Base-by-base conservation (phyloP, 37 sponge, comb jelly and placozoan species). In the Ianthella basta region DNA sequence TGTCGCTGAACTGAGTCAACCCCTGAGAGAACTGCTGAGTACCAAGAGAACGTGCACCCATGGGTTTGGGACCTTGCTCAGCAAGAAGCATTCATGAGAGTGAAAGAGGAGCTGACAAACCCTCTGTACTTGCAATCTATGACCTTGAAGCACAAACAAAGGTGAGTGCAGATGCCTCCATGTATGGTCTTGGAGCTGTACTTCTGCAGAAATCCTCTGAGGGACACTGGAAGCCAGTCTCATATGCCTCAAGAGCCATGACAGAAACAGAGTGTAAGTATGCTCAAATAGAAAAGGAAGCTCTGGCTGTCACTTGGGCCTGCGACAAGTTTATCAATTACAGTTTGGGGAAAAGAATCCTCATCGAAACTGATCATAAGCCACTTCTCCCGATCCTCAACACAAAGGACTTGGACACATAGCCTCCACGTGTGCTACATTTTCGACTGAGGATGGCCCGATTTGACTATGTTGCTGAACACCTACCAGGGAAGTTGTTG, bases 221-320 rank as follows among this genome's bases (percentile, higher is more conserved):
- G 0, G 33, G 4, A 1, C 36, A 77, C 15, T 88, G 84, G 84
- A 73, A 56, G 80, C 88, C 88, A 29, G 84, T 88, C 24, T 21
- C 79, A 24, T 88, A 74, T 54, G 83, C 88, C 23, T 88, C 88
- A 29, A 39, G 83, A 78, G 36, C 85, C 29, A 55, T 73, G 82
- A 74, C 72, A 0, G 85, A 81, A 41, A 81, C 77, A 8, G 85
- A 89, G 55, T 29, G 44, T 18, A 19, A 66, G 21, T 89, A 85
- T 59, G 75, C 90, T 3, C 90, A 84, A 54, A 81, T 89, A 3
- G 89, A 89, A 57, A 89, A 89, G 72, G 87, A 80, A 63, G 88
- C 88, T 24, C 55, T 88, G 24, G 88, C 79, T 5, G 66, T 74
- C 20, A 69, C 82, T 40, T 88, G 88, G 84, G 88, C 84, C n/a